phyloP scores from a whole-genome alignment of 2,113 vertebrate genomes.

The Ceyx cyanopectus region DNA sequence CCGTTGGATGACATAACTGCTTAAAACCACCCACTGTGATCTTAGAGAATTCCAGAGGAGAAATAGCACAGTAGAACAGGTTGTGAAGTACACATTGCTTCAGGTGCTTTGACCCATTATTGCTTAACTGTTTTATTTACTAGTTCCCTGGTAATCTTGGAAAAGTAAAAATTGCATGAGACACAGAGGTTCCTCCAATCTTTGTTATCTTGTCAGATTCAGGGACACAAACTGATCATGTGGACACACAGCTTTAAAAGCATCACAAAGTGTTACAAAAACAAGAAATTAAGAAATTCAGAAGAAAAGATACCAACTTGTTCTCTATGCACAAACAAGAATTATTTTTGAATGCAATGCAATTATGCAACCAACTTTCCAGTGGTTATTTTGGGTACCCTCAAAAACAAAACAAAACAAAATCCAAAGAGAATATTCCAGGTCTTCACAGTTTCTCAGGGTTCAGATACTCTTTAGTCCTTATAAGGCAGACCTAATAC shows the following conservation, averaged over 20 bases:
- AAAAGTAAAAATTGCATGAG: neutral
- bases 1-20: neutral
- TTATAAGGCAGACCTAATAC: neutral
- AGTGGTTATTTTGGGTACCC: neutral
- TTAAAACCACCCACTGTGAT: neutral
- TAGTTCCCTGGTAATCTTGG: neutral
- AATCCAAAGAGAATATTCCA: neutral
- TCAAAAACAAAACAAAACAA: neutral
- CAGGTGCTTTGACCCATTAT: neutral
- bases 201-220: neutral
- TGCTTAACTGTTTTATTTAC: neutral
- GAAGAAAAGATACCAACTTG: neutral
- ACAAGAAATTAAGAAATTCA: neutral
- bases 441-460: slow-evolving; percentile 17
- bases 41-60: neutral
- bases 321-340: neutral
- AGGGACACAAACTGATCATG: neutral
- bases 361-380: slow-evolving; percentile 4
- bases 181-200: neutral
- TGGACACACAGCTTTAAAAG: neutral
- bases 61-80: neutral
- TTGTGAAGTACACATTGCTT: neutral
- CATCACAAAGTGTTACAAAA: neutral
- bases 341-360: neutral
- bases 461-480: neutral